Evolutionary conservation across 2,113 vertebrate species (phyloP).

Genomic region (Phaethornis superciliosus): DNA sequence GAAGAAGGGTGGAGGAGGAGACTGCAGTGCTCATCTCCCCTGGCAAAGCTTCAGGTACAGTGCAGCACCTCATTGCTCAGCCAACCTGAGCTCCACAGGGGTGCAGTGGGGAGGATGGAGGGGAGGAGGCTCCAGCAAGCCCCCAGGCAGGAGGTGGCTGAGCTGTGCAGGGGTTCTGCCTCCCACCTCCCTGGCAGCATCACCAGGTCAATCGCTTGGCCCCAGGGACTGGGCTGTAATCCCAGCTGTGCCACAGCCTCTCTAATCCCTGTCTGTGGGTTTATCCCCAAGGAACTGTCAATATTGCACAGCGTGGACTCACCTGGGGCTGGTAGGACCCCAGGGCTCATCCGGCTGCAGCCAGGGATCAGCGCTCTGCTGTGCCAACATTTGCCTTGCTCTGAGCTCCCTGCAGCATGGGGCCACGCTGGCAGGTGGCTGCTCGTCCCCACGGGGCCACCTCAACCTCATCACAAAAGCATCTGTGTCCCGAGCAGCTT

Average conservation of each 20-base stretch:
- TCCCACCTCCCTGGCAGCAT: not conserved
- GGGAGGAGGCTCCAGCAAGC: not conserved
- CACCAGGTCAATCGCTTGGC: not conserved
- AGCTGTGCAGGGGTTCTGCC: not conserved
- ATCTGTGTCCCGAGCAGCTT: slow-evolving; percentile 27
- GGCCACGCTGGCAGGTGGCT: slow-evolving; percentile 1
- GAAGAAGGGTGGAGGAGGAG: not conserved
- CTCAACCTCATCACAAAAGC: not conserved
- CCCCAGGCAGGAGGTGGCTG: not conserved
- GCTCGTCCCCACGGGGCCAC: not conserved
- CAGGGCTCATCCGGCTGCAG: rapidly evolving
- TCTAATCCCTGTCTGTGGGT: not conserved
- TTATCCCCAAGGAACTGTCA: not conserved
- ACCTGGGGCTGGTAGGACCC: not conserved
- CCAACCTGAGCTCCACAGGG: too few relatives aligned
- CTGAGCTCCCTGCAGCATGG: rapidly evolving
- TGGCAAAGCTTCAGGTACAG: not conserved
- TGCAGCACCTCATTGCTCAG: rapidly evolving
- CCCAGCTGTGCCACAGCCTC: not conserved
- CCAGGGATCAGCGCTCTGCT: rapidly evolving
- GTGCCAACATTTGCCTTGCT: rapidly evolving
- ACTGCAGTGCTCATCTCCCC: rapidly evolving
- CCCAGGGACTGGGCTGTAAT: not conserved
- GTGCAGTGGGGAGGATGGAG: not conserved
- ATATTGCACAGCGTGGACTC: not conserved